Conservation (phyloP, 2,888 invertebrate genomes). For the Drosophila colorata region DNA sequence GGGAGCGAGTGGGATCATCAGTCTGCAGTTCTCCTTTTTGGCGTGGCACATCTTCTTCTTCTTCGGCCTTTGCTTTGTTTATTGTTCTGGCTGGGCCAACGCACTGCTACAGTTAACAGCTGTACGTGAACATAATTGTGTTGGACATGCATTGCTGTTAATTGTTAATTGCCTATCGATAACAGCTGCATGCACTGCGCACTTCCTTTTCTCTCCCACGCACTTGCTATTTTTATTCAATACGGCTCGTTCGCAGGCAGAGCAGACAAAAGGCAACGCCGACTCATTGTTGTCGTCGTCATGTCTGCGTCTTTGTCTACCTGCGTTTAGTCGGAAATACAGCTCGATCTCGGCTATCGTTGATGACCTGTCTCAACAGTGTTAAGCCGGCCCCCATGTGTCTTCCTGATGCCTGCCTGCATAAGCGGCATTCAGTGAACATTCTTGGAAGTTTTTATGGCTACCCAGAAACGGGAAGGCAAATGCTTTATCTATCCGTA, state of each 20-base stretch:
- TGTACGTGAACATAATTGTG: conserved; percentile 43
- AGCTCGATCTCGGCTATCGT: conserved; percentile 35
- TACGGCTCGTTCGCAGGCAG: conserved; percentile 1
- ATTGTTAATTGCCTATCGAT: conserved; percentile 46
- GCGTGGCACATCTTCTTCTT: conserved; percentile 29
- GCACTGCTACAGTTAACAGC: conserved; percentile 35
- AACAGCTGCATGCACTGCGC: conserved; percentile 31
- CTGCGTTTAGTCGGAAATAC: conserved; percentile 48
- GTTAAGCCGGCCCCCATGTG: conserved; percentile 16
- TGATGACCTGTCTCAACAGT: conserved; percentile 65
- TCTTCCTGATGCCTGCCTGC: conserved; percentile 23
- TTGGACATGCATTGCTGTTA: conserved; percentile 37
- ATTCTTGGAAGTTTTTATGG: conserved; percentile 44
- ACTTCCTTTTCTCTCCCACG: conserved; percentile 33
- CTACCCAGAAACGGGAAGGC: conserved; percentile 15
- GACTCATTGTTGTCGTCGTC: conserved; percentile 50
- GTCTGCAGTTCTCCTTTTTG: conserved; percentile 29
- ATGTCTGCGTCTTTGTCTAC: conserved; percentile 59
- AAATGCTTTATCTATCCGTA: conserved; percentile 27
- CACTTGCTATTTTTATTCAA: conserved; percentile 16
- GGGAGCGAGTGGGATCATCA: conserved; percentile 17
- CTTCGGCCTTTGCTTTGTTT: conserved; percentile 51
- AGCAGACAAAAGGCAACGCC: conserved; percentile 46
- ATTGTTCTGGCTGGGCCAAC: conserved; percentile 54
- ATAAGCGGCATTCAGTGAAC: conserved; percentile 37